Evolutionary conservation across 1,140 invertebrate genomes (phyloP).

Genomic region (Scylla paramamosain): DNA sequence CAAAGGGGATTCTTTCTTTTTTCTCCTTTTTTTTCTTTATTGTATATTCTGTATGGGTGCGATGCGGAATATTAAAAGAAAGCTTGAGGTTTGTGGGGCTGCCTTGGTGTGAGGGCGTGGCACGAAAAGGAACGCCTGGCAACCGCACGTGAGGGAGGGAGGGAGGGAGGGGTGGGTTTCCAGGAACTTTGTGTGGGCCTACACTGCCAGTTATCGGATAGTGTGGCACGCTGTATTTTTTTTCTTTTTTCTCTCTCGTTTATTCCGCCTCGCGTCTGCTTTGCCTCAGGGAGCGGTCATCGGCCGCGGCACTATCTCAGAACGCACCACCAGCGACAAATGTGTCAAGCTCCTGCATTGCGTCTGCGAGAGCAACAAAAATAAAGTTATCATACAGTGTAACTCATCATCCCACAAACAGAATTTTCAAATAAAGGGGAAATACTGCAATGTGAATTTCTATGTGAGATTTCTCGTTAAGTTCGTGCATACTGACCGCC

Average conservation of each 20-base stretch:
- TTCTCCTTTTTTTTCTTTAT: background rate
- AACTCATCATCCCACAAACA: background rate
- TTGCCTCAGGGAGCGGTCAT: background rate
- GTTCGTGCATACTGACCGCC: background rate
- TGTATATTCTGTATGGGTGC: background rate
- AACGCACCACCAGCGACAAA: background rate
- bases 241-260: background rate
- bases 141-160: background rate
- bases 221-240: background rate
- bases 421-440: background rate
- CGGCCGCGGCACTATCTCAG: background rate
- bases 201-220: conserved; percentile 5
- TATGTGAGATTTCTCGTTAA: background rate
- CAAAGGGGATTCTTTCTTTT: background rate
- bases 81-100: background rate
- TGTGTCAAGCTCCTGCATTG: background rate
- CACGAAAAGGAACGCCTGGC: background rate
- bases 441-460: background rate
- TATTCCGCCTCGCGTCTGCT: background rate
- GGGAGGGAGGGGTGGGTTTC: background rate
- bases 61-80: background rate
- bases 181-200: conserved; percentile 18
- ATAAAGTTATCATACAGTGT: background rate
- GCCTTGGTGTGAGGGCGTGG: background rate
- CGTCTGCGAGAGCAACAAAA: background rate